Base-by-base conservation (phyloP, 2,888 invertebrate genomes). In the Theristus sp. region DNA sequence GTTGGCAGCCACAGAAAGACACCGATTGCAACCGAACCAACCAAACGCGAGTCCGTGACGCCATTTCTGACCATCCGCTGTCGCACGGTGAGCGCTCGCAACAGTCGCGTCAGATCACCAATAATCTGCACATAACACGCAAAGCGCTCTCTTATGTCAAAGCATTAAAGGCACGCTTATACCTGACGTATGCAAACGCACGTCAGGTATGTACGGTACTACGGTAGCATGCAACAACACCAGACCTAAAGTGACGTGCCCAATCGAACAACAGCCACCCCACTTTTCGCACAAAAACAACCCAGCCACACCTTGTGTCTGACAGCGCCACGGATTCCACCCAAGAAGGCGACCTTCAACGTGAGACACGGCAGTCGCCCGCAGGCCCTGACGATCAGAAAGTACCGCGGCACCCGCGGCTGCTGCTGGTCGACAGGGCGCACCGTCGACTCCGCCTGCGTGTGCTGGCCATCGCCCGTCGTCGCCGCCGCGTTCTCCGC, bases 261-360 rank as follows among this genome's bases (percentile, higher is more conserved):
- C n/a, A n/a, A n/a, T n/a, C n/a, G n/a, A n/a, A n/a, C n/a, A n/a
- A n/a, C n/a, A n/a, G n/a, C n/a, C n/a, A n/a, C n/a, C n/a, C n/a
- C n/a, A n/a, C n/a, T n/a, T n/a, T n/a, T n/a, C n/a, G n/a, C n/a
- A n/a, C n/a, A n/a, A n/a, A 3, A 49, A 2, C 49, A 49, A n/a
- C n/a, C n/a, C n/a, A n/a, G n/a, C n/a, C 38, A 38, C 30, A 74
- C 73, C 65, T 74, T 65, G 63, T 75, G 70, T 61, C 80, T 67
- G 54, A 71, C 68, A 52, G 75, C 73, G 30, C 83, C 84, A 30
- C 84, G 81, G 22, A 84, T 84, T 22, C 84, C 84, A 25, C 84
- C 84, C 10, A 84, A 79, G 73, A 87, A 87, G 0, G 84, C 85
- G 27, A 86, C 77, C 65, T 84, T 81, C 28, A 87, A 76, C n/a